These are phyloP conservation scores for Plutella xylostella DNA, from an alignment of 2,888 invertebrate species.

Conservation along the genomic window DNA sequence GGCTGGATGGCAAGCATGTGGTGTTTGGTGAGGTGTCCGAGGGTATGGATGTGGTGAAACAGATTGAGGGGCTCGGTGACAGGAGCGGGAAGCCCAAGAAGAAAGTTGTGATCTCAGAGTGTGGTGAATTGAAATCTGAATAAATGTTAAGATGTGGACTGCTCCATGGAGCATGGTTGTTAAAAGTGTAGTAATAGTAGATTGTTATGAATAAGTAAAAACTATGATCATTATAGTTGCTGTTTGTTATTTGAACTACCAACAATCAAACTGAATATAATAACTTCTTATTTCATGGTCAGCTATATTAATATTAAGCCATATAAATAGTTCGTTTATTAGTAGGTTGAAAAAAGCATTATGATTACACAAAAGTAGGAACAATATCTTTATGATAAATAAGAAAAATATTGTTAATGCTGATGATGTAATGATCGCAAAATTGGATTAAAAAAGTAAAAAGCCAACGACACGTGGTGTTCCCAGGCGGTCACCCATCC, in stretches of 20 bases:
- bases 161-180: too few species aligned
- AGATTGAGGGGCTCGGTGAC: slow-evolving; percentile 78
- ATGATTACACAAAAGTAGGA: too few species aligned
- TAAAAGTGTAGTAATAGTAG: neutral
- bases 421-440: too few species aligned
- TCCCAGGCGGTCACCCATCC: slow-evolving; percentile 25
- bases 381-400: too few species aligned
- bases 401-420: too few species aligned
- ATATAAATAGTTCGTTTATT: too few species aligned
- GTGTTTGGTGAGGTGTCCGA: slow-evolving; percentile 87
- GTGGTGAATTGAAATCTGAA: slow-evolving; percentile 75
- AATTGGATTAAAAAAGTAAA: slow-evolving; percentile 2
- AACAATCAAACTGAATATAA: too few species aligned
- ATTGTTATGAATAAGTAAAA: neutral
- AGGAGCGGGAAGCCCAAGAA: slow-evolving; percentile 82
- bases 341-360: too few species aligned
- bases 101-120: slow-evolving; percentile 77
- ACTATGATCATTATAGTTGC: neutral
- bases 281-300: too few species aligned
- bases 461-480: slow-evolving; percentile 22
- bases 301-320: too few species aligned
- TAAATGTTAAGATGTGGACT: neutral
- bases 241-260: neutral
- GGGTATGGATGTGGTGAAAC: slow-evolving; percentile 87
- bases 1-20: slow-evolving; percentile 90